These are phyloP conservation scores for Vulpes vulpes DNA, from an alignment of 2,113 vertebrate species.

Conservation along the genomic window DNA sequence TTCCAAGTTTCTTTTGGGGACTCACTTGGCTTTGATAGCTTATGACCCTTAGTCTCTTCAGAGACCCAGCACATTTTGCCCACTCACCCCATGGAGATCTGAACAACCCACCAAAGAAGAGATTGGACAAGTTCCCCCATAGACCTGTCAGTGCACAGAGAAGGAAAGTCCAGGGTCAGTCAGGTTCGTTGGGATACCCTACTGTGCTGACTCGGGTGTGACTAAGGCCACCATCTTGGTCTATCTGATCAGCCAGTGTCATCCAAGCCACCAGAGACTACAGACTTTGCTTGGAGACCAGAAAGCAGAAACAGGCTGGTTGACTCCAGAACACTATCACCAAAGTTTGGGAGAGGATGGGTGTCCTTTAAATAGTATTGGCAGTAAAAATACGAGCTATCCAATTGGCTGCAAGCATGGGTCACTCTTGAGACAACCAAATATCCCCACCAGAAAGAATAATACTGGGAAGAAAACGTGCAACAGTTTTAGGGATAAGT, in stretches of 20 bases:
- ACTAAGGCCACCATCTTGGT: neutral
- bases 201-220: neutral
- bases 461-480: too few relatives aligned
- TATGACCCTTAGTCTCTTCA: neutral
- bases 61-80: neutral
- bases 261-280: neutral
- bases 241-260: neutral
- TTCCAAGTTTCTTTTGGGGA: neutral
- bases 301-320: neutral
- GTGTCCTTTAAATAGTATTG: slow-evolving; percentile 27
- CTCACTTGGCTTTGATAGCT: neutral
- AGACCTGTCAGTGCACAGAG: neutral
- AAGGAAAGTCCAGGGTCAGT: neutral
- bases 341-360: neutral
- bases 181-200: neutral
- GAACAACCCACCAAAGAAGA: neutral
- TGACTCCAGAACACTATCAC: neutral
- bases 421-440: neutral
- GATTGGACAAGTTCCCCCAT: neutral
- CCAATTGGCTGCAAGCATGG: neutral
- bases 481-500: neutral
- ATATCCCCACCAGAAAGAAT: neutral
- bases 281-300: neutral
- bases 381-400: neutral
- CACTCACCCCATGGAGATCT: neutral